A percentile compares a stretch with the other conserved stretches of the same genome.
Evolutionary conservation across 1,140 invertebrate genomes (phyloP).

Genomic region (Schlechtendalia chinensis): DNA sequence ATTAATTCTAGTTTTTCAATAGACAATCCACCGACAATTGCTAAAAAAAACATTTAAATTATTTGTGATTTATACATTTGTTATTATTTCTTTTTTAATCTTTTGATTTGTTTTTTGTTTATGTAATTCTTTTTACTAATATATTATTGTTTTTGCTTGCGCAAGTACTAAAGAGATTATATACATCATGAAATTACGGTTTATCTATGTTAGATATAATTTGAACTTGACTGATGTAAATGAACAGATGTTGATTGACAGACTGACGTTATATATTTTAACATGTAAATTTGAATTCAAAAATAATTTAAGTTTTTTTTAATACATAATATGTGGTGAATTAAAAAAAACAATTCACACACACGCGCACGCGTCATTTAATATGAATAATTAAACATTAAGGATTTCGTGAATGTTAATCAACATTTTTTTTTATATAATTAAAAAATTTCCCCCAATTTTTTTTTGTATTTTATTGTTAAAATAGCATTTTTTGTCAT

Average conservation of each 20-base stretch:
- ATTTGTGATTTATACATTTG: conserved; percentile 5
- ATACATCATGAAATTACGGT: conserved; percentile 4
- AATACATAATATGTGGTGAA: not conserved
- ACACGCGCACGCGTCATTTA: too few relatives aligned
- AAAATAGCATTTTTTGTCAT: not conserved
- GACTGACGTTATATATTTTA: conserved; percentile 4
- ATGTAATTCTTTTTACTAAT: conserved; percentile 10
- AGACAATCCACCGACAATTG: conserved; percentile 32
- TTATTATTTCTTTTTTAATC: conserved; percentile 3
- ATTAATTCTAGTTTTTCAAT: conserved; percentile 44
- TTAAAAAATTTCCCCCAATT: not conserved
- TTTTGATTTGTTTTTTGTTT: conserved; percentile 8
- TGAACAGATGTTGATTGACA: not conserved
- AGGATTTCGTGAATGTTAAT: not conserved
- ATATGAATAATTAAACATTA: not conserved
- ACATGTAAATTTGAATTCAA: not conserved
- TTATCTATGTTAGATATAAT: conserved; percentile 42
- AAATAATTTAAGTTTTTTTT: not conserved
- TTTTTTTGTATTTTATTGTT: not conserved
- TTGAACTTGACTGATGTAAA: conserved; percentile 24
- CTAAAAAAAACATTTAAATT: conserved; percentile 40
- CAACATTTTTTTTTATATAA: conserved; percentile 9
- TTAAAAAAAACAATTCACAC: not conserved
- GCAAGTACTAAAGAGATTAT: conserved; percentile 2
- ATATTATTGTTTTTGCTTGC: not conserved